Conservation (phyloP, 2,888 invertebrate species). For the Erebia palarica region DNA sequence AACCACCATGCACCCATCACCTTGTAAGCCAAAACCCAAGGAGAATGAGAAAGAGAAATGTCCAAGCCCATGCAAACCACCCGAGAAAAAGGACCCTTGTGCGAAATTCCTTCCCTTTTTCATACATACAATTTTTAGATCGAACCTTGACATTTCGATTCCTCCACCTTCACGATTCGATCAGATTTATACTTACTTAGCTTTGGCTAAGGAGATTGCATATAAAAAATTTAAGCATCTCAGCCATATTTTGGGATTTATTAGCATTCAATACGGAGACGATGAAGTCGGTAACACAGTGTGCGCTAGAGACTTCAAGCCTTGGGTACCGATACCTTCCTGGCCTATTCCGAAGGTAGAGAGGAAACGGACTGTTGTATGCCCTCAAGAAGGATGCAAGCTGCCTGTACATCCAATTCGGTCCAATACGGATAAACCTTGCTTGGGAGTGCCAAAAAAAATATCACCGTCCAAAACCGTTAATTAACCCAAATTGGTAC, state of each 20-base stretch:
- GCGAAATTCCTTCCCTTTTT: conserved; percentile 32
- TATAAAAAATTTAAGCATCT: conserved; percentile 16
- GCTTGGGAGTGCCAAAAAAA: conserved; percentile 53
- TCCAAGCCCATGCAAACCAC: conserved; percentile 37
- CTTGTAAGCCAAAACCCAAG: conserved; percentile 39
- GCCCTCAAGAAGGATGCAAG: conserved; percentile 61
- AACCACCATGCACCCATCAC: conserved; percentile 30
- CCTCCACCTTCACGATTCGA: conserved; percentile 12
- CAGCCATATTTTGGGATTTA: conserved; percentile 15
- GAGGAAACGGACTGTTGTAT: conserved; percentile 46
- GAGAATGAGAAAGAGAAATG: conserved; percentile 36
- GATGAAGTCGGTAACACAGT: conserved; percentile 29
- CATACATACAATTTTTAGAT: conserved; percentile 17
- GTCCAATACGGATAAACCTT: conserved; percentile 48
- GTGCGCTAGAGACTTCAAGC: conserved; percentile 55
- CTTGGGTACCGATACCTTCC: conserved; percentile 69
- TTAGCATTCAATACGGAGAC: background rate
- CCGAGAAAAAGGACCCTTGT: conserved; percentile 40
- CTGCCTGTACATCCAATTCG: conserved; percentile 46
- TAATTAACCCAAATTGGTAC: background rate
- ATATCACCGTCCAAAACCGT: conserved; percentile 36
- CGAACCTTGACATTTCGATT: conserved; percentile 28
- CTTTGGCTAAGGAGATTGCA: background rate
- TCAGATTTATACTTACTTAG: conserved; percentile 5
- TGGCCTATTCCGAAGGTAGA: conserved; percentile 55